A percentile compares a stretch with the other conserved stretches of the same genome.
These are phyloP conservation scores for Drosophila setosimentum DNA, from an alignment of 2,888 invertebrate genomes.

Conservation along the genomic window DNA sequence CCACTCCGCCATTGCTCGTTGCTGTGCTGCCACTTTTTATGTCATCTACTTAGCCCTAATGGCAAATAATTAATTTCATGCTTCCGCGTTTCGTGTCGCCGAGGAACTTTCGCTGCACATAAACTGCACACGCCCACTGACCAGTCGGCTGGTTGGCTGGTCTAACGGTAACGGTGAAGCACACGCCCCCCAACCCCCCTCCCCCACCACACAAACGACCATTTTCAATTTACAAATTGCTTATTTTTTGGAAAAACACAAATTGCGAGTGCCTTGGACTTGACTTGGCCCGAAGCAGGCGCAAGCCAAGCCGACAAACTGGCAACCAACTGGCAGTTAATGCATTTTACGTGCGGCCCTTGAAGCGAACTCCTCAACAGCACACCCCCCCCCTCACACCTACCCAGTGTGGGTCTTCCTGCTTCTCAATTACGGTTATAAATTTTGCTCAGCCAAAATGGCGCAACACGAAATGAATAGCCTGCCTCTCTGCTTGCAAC, in stretches of 20 bases:
- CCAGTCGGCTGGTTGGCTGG: slow-evolving; percentile 16
- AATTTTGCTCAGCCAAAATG: slow-evolving; percentile 74
- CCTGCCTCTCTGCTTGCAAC: slow-evolving; percentile 25
- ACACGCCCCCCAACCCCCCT: background rate
- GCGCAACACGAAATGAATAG: slow-evolving; percentile 77
- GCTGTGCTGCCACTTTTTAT: slow-evolving; percentile 81
- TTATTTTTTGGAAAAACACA: slow-evolving; percentile 76
- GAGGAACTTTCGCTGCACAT: slow-evolving; percentile 22
- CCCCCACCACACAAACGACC: no score
- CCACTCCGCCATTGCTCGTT: slow-evolving; percentile 6
- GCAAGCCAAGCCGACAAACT: slow-evolving; percentile 11
- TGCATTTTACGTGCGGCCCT: slow-evolving; percentile 78
- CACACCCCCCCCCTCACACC: slow-evolving; percentile 3
- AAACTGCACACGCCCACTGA: slow-evolving; percentile 32
- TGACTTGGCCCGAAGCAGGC: slow-evolving; percentile 41
- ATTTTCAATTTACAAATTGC: slow-evolving; percentile 82
- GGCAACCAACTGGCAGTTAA: slow-evolving; percentile 66
- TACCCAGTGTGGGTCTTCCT: slow-evolving; percentile 11
- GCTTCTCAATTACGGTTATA: slow-evolving; percentile 80
- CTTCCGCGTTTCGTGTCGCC: slow-evolving; percentile 81
- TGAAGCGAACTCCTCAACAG: slow-evolving; percentile 28
- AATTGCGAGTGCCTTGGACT: slow-evolving; percentile 79
- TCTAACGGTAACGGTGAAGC: slow-evolving; percentile 1
- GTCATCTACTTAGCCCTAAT: slow-evolving; percentile 85
- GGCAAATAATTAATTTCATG: slow-evolving; percentile 86